These are phyloP conservation scores for Pteruthius melanotis DNA, from an alignment of 2,113 vertebrate genomes.

Conservation along the genomic window DNA sequence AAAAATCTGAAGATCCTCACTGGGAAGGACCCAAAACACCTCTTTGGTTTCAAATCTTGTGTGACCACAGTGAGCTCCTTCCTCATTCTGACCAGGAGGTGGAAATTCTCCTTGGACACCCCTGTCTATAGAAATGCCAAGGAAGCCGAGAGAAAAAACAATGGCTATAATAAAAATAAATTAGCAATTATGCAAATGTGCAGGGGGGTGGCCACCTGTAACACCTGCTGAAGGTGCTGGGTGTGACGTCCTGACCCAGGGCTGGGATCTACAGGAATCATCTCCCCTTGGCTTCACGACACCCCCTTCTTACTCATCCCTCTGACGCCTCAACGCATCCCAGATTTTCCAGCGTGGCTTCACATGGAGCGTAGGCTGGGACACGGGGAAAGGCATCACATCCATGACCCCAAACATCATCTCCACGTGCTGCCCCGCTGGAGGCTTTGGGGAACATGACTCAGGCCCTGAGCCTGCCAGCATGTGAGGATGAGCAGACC, in stretches of 20 bases:
- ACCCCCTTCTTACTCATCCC: neutral
- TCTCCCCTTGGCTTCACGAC: neutral
- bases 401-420: neutral
- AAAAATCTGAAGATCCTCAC: neutral
- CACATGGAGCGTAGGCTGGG: fast-evolving
- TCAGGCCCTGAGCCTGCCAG: neutral
- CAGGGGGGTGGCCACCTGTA: no score
- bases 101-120: neutral
- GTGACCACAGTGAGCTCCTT: neutral
- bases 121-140: fast-evolving
- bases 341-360: neutral
- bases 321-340: neutral
- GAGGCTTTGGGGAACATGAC: neutral
- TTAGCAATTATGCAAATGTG: fast-evolving
- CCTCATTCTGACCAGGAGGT: neutral
- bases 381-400: neutral
- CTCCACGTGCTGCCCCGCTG: neutral
- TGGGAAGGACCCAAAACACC: neutral
- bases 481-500: neutral
- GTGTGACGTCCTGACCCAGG: no score
- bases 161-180: neutral
- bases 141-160: neutral
- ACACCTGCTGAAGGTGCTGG: neutral
- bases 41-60: neutral
- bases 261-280: neutral